These are phyloP conservation scores for Zele albiditarsus DNA, from an alignment of 2,888 invertebrate genomes.

Conservation along the genomic window DNA sequence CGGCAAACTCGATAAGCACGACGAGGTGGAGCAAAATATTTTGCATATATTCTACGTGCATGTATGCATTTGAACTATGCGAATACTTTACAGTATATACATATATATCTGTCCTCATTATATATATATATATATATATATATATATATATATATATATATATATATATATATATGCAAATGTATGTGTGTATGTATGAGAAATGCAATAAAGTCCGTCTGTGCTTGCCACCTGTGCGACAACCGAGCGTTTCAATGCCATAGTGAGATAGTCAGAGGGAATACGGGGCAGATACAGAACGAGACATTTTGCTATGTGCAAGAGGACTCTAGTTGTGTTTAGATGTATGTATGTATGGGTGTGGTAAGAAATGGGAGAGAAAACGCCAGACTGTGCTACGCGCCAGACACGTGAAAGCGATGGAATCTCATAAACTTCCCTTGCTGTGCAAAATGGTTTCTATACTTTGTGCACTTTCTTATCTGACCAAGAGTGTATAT, in stretches of 20 bases:
- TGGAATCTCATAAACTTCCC: slow-evolving; percentile 27
- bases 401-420: slow-evolving; percentile 19
- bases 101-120: too few species aligned
- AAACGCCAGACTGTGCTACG: slow-evolving; percentile 20
- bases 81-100: too few species aligned
- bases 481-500: slow-evolving; percentile 10
- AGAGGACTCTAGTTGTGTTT: slow-evolving; percentile 20
- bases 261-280: background rate
- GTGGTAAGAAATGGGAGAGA: slow-evolving; percentile 21
- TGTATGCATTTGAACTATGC: slow-evolving; percentile 16
- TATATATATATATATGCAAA: background rate
- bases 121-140: background rate
- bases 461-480: slow-evolving; percentile 9
- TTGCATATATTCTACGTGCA: slow-evolving; percentile 36
- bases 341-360: slow-evolving; percentile 15
- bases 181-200: background rate
- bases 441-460: slow-evolving; percentile 27
- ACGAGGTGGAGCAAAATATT: slow-evolving; percentile 48
- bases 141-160: background rate
- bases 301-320: slow-evolving; percentile 27
- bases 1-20: slow-evolving; percentile 46
- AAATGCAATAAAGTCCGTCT: slow-evolving; percentile 31
- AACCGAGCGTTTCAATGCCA: slow-evolving; percentile 24
- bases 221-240: slow-evolving; percentile 41
- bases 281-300: background rate